phyloP scores from a whole-genome alignment of 1,140 invertebrate genomes.

The Leptinotarsa lineolata region DNA sequence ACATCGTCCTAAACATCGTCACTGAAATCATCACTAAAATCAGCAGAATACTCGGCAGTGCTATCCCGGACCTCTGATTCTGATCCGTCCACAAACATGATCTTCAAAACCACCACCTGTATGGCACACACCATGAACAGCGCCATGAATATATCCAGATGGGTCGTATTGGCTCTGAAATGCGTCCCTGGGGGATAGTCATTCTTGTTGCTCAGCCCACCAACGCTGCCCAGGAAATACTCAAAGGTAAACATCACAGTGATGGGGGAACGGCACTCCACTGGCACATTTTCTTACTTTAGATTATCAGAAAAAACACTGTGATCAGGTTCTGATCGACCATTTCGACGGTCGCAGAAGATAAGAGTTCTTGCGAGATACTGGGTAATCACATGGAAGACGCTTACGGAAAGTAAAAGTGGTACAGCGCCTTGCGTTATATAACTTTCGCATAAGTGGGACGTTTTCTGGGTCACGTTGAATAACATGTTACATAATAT shows the following conservation, averaged over 20 bases:
- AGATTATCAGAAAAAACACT: no score
- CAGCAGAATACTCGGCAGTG: no score
- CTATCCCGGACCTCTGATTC: background rate
- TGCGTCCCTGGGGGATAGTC: slow-evolving; percentile 42
- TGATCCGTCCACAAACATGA: slow-evolving; percentile 46
- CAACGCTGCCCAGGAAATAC: slow-evolving; percentile 31
- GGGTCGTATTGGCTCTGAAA: slow-evolving; percentile 36
- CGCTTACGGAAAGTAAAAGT: slow-evolving; percentile 41
- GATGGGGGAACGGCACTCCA: background rate
- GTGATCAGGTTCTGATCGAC: background rate
- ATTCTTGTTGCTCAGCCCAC: slow-evolving; percentile 30
- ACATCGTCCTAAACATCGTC: no score
- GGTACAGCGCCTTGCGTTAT: slow-evolving; percentile 16
- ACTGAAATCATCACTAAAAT: no score
- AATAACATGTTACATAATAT: slow-evolving; percentile 35
- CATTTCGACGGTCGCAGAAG: background rate
- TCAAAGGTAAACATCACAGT: slow-evolving; percentile 29
- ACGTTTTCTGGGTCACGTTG: slow-evolving; percentile 31
- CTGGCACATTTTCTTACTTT: background rate
- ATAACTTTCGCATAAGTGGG: slow-evolving; percentile 39
- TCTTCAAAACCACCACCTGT: slow-evolving; percentile 52
- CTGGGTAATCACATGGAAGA: slow-evolving; percentile 7
- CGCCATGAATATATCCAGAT: slow-evolving; percentile 53
- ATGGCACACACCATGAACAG: slow-evolving; percentile 53
- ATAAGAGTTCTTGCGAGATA: slow-evolving; percentile 11